Evolutionary conservation across 2,113 vertebrate genomes (phyloP), one percentile per base, ranked within the genome.

Genomic region (Cryptotis parvus): DNA sequence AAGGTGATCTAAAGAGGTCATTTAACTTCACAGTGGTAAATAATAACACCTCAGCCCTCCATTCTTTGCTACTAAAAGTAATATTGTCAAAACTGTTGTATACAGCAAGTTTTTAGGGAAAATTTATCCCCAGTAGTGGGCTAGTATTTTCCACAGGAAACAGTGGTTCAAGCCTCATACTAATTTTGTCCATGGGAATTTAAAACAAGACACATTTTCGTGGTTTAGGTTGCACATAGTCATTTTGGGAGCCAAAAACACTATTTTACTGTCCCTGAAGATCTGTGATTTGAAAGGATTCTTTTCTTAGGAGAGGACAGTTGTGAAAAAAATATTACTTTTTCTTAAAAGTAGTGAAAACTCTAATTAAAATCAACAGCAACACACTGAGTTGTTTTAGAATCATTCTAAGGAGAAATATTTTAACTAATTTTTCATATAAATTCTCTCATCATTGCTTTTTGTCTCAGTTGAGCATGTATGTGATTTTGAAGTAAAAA

Each of bases 121-220:
- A 94, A 81, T 84, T 91, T 93, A 95, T 91, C 94, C 63, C 76
- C 85, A 90, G 65, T 79, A 89, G 89, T 96, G 86, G 90, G 86
- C 80, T 94, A 96, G 85, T 87, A 92, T 92, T 97, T 97, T 96
- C 95, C 96, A 96, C 93, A 95, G 96, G 94, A 96, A 97, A 93
- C 12, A 87, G 93, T 95, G 90, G 92, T 96, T 96, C 93, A 68
- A 76, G 73, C 84, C 61, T 94, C 93, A 92, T 90, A 94, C 95
- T 96, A 95, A 97, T 96, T 96, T 94, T 94, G 90, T 94, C 80
- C 77, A 84, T 94, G 92, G 89, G 94, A 95, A 95, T 94, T 96
- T 92, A 94, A 96, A 96, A 89, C 55, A 94, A 93, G 95, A 94
- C 93, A 95, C 79, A 93, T 95, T 96, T 97, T 96, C 41, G 41